phyloP scores from a whole-genome alignment of 2,113 vertebrate species.

The Eleginops maclovinus region DNA sequence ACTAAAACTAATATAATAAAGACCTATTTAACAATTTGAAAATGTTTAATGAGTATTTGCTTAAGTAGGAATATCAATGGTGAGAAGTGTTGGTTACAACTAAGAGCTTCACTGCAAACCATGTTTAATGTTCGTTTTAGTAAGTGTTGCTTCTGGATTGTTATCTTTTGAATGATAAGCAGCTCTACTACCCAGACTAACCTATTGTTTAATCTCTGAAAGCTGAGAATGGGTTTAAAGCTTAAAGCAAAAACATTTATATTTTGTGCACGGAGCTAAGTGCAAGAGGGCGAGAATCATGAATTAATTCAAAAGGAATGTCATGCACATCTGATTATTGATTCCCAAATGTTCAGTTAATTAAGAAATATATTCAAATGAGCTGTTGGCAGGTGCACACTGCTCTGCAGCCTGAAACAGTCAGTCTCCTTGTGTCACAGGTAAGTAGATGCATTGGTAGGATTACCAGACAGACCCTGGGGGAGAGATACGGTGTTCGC shows the following conservation, averaged over 20 bases:
- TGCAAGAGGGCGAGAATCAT: background rate
- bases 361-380: slow-evolving; percentile 64
- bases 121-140: too few species aligned
- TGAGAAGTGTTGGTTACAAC: too few species aligned
- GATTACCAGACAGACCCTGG: slow-evolving; percentile 64
- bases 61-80: too few species aligned
- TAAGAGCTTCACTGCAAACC: too few species aligned
- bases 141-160: too few species aligned
- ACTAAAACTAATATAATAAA: too few species aligned
- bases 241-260: slow-evolving; percentile 12
- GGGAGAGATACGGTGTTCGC: slow-evolving; percentile 53
- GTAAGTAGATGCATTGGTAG: slow-evolving; percentile 70
- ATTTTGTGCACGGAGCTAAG: background rate
- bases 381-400: slow-evolving; percentile 40
- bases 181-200: background rate
- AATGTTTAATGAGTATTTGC: too few species aligned
- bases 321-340: slow-evolving; percentile 25
- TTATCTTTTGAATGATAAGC: too few species aligned
- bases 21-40: too few species aligned
- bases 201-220: slow-evolving; percentile 5
- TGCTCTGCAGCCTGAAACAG: slow-evolving; percentile 38
- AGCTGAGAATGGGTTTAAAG: slow-evolving; percentile 1
- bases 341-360: slow-evolving; percentile 46
- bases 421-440: slow-evolving; percentile 63
- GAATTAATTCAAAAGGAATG: slow-evolving; percentile 46